A percentile compares a stretch with the other conserved stretches of the same genome.
Evolutionary conservation across 2,888 invertebrate species (phyloP).

Genomic region (Agrenia bidenticulata): DNA sequence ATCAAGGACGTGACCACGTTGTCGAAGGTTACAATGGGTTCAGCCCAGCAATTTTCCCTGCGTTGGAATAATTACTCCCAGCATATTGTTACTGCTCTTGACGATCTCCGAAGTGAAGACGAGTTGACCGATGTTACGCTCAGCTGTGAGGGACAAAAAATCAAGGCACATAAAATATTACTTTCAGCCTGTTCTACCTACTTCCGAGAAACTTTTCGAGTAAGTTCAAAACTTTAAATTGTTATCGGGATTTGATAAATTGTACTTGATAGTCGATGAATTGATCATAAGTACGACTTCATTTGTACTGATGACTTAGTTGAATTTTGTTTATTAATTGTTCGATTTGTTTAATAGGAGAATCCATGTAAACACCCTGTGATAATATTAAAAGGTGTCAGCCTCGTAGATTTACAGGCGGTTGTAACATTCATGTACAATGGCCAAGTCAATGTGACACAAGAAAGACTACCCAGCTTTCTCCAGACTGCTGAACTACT

Average conservation of each 20-base stretch:
- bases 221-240: constrained; percentile 56
- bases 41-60: constrained; percentile 73
- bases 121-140: constrained; percentile 79
- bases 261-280: neutral
- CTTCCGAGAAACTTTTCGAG: constrained; percentile 64
- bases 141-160: constrained; percentile 79
- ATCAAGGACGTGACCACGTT: too few species aligned
- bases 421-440: constrained; percentile 79
- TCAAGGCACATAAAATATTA: constrained; percentile 81
- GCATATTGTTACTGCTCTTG: constrained; percentile 75
- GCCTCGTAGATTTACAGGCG: constrained; percentile 73
- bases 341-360: constrained; percentile 31
- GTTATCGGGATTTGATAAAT: too few species aligned
- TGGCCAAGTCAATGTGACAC: constrained; percentile 78
- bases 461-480: constrained; percentile 75
- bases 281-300: neutral
- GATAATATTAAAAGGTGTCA: constrained; percentile 76
- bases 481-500: constrained; percentile 74
- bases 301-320: constrained; percentile 10
- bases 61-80: constrained; percentile 84
- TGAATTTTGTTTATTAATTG: too few species aligned
- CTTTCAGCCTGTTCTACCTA: constrained; percentile 81
- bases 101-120: constrained; percentile 64
- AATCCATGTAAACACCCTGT: constrained; percentile 64
- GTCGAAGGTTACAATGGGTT: constrained; percentile 25